These are phyloP conservation scores for Tachina grossa DNA, from an alignment of 2,888 invertebrate species.

Conservation along the genomic window DNA sequence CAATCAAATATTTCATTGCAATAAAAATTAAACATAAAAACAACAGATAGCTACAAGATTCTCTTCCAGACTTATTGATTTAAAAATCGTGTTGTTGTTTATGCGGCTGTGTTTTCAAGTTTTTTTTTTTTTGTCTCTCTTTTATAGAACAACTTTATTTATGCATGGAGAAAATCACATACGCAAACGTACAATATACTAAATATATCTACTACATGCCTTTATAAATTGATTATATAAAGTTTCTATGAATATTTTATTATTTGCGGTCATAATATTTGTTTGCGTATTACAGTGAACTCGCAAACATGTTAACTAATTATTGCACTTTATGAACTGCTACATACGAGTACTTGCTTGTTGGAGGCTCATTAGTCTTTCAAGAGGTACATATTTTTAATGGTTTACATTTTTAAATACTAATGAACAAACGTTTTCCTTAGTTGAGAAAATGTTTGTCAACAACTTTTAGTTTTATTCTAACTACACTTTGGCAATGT, in stretches of 20 bases:
- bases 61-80: slow-evolving; percentile 58
- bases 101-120: slow-evolving; percentile 15
- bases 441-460: not conserved
- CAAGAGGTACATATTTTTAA: no score
- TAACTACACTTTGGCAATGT: not conserved
- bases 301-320: not conserved
- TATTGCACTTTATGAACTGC: not conserved
- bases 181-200: not conserved
- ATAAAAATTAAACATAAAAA: not conserved
- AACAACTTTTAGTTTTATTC: not conserved
- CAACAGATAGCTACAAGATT: slow-evolving; percentile 19
- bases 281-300: not conserved
- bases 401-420: no score
- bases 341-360: no score
- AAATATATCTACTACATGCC: not conserved
- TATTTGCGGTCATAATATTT: slow-evolving; percentile 12
- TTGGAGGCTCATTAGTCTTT: no score
- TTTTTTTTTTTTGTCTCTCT: not conserved
- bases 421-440: not conserved
- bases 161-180: not conserved
- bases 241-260: not conserved
- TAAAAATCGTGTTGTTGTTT: slow-evolving; percentile 43
- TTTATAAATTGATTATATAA: not conserved
- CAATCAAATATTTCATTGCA: slow-evolving; percentile 33
- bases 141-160: slow-evolving; percentile 16